phyloP scores from a whole-genome alignment of 2,113 vertebrate genomes.

The Pelodiscus sinensis region DNA sequence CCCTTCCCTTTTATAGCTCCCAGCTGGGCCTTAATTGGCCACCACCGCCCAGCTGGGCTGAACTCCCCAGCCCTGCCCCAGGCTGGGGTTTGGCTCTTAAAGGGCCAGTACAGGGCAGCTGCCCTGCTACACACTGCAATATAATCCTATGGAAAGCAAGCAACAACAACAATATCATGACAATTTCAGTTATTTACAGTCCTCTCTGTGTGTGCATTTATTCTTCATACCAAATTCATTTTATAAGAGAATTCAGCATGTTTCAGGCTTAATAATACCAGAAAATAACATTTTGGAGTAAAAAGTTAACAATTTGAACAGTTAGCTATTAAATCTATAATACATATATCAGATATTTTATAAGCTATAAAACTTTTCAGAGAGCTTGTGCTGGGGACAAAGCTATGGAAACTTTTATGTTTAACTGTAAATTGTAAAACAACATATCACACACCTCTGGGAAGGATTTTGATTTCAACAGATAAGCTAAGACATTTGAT shows the following conservation, averaged over 20 bases:
- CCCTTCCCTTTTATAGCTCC: no score
- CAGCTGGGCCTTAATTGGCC: no score
- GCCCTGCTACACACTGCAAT: no score
- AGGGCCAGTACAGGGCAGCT: no score
- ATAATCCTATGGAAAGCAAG: background rate
- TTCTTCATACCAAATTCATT: background rate
- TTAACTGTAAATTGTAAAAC: background rate
- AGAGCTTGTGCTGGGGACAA: background rate
- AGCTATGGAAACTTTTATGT: background rate
- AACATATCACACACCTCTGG: background rate
- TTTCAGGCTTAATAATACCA: background rate
- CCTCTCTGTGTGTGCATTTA: fast-evolving
- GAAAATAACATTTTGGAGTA: background rate
- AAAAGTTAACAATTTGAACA: background rate
- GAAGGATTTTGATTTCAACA: background rate
- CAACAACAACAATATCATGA: background rate
- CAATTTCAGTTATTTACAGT: background rate
- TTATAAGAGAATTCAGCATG: background rate
- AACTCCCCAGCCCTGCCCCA: no score
- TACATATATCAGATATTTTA: background rate
- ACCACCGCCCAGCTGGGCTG: no score
- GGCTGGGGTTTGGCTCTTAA: no score
- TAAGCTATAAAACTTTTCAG: background rate
- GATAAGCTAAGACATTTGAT: background rate
- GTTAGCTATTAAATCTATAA: background rate